Evolutionary conservation across 2,888 invertebrate species (phyloP).

Genomic region (Harpagoxenus sublaevis): DNA sequence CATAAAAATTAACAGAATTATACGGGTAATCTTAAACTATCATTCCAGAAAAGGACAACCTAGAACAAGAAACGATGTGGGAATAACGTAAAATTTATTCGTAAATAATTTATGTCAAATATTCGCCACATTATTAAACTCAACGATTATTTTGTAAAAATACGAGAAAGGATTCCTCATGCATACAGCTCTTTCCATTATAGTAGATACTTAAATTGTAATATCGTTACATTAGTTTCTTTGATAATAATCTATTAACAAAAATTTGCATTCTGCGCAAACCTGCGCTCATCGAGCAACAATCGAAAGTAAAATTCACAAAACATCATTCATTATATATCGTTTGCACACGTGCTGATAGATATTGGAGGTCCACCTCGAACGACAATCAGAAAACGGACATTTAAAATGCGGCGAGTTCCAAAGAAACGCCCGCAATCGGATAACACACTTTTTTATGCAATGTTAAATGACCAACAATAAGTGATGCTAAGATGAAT

Average conservation of each 20-base stretch:
- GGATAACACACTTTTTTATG: neutral
- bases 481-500: neutral
- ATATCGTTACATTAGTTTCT: neutral
- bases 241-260: neutral
- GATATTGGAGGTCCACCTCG: neutral
- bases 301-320: neutral
- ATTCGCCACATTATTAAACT: neutral
- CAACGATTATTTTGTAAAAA: neutral
- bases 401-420: too few relatives aligned
- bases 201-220: too few relatives aligned
- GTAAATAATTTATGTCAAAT: neutral
- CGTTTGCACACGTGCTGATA: neutral
- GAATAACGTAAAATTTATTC: constrained; percentile 1
- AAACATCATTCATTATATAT: neutral
- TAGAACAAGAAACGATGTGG: neutral
- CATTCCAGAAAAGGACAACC: neutral
- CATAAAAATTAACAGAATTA: neutral
- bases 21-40: neutral
- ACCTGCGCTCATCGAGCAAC: neutral
- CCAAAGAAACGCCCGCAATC: neutral
- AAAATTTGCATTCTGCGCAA: neutral
- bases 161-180: neutral
- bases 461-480: neutral
- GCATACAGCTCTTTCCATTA: too few relatives aligned
- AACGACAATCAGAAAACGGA: neutral